Evolutionary conservation across 1,140 invertebrate genomes (phyloP), one percentile per base, ranked within the genome.

Genomic region (Dinothrombium tinctorium): DNA sequence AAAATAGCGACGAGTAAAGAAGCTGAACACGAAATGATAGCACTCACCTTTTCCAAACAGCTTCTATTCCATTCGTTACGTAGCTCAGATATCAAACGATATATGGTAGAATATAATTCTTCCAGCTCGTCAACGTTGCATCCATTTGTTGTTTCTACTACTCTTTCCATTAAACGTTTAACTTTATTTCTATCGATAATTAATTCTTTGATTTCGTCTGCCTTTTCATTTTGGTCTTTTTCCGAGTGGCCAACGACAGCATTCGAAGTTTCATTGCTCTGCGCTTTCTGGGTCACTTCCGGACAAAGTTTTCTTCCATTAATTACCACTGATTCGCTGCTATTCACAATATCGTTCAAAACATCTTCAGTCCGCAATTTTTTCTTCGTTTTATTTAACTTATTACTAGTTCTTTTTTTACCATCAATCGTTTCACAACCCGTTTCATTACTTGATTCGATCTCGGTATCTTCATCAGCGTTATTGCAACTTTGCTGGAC

Each of bases 61-160:
- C 50, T 49, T 43, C 57, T 59, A 43, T 59, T 50, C 26, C 50
- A 48, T 14, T 53, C 40, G 31, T 47, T 36, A 32, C 56, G 40
- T 33, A 56, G 52, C 21, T 48, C 44, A 43, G 51, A 58, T 11
- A 60, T 52, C 43, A 53, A 51, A 32, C 53, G 54, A 42, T 51
- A 52, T 8, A 57, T 46, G 6, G 52, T 20, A 47, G 55, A 57
- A 49, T 59, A 56, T 22, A 59, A 37, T 40, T 57, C 54, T 39
- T 58, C 54, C 20, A 59, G 38, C 12, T 46, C 42, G 37, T 56
- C 57, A 12, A 60, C 49, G 29, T 42, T 54, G 44, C 43, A 56
- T 25, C 50, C 46, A 15, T 53, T 42, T 6, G 57, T 59, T 4
- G 45, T n/a, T 12, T 37, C 25, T n/a, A 60, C 58, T 9, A 53